These are phyloP conservation scores for Drosophila quinaria DNA, from an alignment of 2,888 invertebrate species.

Conservation along the genomic window DNA sequence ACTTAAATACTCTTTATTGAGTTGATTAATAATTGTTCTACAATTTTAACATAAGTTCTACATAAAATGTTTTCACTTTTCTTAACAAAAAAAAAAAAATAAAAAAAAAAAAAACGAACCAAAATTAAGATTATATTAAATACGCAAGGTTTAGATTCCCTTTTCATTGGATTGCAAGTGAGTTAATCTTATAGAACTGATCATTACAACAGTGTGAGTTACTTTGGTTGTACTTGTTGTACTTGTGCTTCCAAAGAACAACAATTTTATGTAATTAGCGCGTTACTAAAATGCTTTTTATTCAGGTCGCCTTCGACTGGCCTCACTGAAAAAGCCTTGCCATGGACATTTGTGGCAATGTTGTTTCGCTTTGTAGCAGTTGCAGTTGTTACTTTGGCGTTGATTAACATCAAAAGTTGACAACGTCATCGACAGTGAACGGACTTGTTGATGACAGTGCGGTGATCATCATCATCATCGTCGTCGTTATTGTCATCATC, in stretches of 20 bases:
- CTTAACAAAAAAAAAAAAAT: too few species aligned
- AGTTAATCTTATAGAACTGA: slow-evolving; percentile 16
- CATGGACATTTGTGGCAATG: slow-evolving; percentile 59
- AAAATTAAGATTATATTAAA: too few species aligned
- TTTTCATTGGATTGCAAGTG: not conserved
- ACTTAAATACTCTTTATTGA: slow-evolving; percentile 30
- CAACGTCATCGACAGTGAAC: slow-evolving; percentile 56
- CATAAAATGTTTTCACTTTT: too few species aligned
- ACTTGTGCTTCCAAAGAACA: slow-evolving; percentile 63
- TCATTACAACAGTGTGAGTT: slow-evolving; percentile 14
- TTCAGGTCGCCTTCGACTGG: slow-evolving; percentile 68
- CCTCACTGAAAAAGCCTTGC: slow-evolving; percentile 46
- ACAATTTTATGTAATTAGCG: slow-evolving; percentile 75
- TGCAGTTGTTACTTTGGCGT: slow-evolving; percentile 25
- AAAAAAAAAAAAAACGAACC: too few species aligned
- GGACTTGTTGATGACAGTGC: slow-evolving; percentile 46
- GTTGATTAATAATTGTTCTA: not conserved
- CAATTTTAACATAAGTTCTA: not conserved
- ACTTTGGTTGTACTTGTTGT: slow-evolving; percentile 28
- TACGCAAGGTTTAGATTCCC: too few species aligned
- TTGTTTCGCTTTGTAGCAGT: slow-evolving; percentile 40
- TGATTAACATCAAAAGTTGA: slow-evolving; percentile 60
- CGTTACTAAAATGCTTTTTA: slow-evolving; percentile 73
- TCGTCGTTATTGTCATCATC: slow-evolving; percentile 10
- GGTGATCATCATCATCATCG: slow-evolving; percentile 18